A percentile compares a stretch with the other conserved stretches of the same genome.
phyloP scores from a whole-genome alignment of 2,797 vertebrate genomes.

The Centropyge bicolor region DNA sequence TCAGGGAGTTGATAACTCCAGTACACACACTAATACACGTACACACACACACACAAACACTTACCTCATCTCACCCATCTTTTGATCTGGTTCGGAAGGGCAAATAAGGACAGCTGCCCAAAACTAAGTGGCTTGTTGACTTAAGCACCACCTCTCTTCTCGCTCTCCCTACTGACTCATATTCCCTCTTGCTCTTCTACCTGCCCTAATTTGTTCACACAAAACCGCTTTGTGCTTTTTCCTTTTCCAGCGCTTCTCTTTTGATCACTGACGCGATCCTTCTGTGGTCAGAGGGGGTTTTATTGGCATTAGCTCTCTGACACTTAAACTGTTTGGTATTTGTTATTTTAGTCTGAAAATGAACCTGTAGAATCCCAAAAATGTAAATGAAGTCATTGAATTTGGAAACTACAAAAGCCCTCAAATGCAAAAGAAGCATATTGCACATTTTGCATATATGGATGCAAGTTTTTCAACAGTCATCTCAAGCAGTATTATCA shows the following conservation, averaged over 20 bases:
- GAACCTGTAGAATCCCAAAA: conserved; percentile 1
- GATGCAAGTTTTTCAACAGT: neutral
- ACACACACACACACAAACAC: conserved; percentile 29
- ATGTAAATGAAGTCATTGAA: conserved; percentile 1
- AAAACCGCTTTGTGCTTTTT: conserved; percentile 27
- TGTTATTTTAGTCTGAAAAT: conserved; percentile 15
- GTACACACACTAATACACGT: conserved; percentile 39
- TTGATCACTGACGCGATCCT: conserved; percentile 27
- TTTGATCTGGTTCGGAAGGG: conserved; percentile 67
- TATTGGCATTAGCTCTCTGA: neutral
- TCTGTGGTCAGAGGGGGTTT: neutral
- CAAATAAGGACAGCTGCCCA: conserved; percentile 66
- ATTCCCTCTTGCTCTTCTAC: conserved; percentile 10
- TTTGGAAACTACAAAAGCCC: neutral
- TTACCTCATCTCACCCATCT: conserved; percentile 54
- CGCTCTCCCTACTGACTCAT: conserved; percentile 20
- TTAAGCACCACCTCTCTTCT: conserved; percentile 42
- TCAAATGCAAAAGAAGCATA: neutral
- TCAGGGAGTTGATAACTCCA: conserved; percentile 69
- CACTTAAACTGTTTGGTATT: conserved; percentile 25
- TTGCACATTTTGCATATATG: neutral
- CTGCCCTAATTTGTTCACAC: conserved; percentile 47
- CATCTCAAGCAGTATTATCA: neutral
- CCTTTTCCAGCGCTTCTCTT: neutral
- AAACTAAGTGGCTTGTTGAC: conserved; percentile 61